Conservation (phyloP, 2,113 vertebrate genomes). For the Laterallus jamaicensis region DNA sequence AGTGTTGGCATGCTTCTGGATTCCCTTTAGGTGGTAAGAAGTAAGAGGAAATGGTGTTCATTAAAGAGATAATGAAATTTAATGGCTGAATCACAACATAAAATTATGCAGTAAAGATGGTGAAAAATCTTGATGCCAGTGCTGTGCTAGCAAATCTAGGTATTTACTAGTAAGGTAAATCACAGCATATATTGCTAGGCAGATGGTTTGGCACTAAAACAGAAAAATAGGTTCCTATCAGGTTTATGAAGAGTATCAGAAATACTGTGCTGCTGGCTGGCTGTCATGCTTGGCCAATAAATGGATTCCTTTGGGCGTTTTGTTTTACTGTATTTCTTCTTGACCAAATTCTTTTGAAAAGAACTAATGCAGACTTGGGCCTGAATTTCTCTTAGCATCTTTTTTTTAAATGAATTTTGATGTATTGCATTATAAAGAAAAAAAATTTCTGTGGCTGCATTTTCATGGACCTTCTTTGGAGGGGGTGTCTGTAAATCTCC, state of each 20-base stretch:
- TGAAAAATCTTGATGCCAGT: not conserved
- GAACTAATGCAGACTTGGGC: not conserved
- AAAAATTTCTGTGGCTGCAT: not conserved
- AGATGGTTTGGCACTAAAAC: slow-evolving; percentile 2
- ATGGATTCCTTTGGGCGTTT: not conserved
- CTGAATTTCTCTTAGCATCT: not conserved
- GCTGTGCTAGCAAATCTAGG: not conserved
- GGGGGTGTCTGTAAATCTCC: not conserved
- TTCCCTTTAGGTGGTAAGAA: not conserved
- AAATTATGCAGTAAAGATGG: not conserved
- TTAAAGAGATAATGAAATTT: slow-evolving; percentile 15
- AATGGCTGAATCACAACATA: not conserved
- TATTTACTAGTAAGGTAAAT: not conserved
- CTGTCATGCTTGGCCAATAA: not conserved
- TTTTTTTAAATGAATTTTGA: not conserved
- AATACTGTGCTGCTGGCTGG: not conserved
- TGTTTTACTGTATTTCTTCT: not conserved
- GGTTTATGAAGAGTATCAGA: not conserved
- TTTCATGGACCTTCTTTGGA: not conserved
- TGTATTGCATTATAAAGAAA: not conserved
- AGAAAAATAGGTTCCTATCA: not conserved
- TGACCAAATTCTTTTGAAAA: not conserved
- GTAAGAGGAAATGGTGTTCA: not conserved
- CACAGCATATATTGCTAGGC: not conserved
- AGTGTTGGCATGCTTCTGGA: not conserved